phyloP scores from a whole-genome alignment of 2,113 vertebrate species.

The Varanus salvator region DNA sequence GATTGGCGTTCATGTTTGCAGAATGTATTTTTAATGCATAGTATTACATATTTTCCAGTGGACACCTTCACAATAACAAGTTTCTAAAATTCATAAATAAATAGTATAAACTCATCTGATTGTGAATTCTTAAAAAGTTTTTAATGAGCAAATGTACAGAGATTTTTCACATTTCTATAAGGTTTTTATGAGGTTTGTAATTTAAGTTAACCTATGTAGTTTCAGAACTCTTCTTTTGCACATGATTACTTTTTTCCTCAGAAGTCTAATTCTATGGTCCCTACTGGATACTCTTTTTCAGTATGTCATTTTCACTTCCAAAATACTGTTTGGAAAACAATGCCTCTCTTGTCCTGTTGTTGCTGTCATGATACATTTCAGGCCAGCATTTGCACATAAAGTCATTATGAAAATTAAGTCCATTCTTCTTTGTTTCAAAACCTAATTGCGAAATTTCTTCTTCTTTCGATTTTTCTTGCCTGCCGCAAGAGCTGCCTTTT shows the following conservation, averaged over 20 bases:
- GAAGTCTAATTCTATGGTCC: not conserved
- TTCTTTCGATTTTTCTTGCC: constrained; percentile 90
- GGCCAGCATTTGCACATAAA: constrained; percentile 43
- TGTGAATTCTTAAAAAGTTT: not conserved
- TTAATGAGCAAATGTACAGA: not conserved
- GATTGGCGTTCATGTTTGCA: not conserved
- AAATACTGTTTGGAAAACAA: constrained; percentile 34
- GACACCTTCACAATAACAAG: not conserved
- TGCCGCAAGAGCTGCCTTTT: constrained; percentile 87
- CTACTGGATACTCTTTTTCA: not conserved
- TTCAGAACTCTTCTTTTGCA: not conserved
- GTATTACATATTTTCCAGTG: not conserved
- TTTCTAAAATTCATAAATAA: not conserved
- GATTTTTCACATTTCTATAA: not conserved
- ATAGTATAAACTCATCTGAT: not conserved
- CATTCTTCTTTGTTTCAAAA: constrained; percentile 58
- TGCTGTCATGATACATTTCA: constrained; percentile 40
- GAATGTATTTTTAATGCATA: not conserved
- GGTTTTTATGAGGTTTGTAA: not conserved
- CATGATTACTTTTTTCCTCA: not conserved
- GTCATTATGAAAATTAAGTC: constrained; percentile 61
- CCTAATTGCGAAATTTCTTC: constrained; percentile 87
- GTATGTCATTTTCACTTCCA: not conserved
- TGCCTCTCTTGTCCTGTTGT: constrained; percentile 6
- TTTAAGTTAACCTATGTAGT: not conserved